Base-by-base conservation (phyloP, 2,797 vertebrate genomes). In the Kryptopterus vitreolus region DNA sequence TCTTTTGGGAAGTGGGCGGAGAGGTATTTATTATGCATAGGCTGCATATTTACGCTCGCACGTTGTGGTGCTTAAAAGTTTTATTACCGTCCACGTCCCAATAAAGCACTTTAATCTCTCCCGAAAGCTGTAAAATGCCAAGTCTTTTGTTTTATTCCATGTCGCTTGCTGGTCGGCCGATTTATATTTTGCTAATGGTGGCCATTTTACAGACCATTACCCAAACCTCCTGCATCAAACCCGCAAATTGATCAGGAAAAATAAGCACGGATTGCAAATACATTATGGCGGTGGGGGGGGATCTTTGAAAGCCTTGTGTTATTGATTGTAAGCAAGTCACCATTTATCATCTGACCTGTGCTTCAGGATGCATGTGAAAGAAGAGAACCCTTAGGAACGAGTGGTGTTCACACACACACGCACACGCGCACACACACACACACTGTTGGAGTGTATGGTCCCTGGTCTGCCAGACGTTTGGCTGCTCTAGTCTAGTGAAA, bases 401-500 rank as follows among this genome's bases (percentile, higher is more conserved):
- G 24, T 29, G 1, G 15, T 61, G 71, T 38, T 74, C 48, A 53
- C 79, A 10, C 52, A 57, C n/a, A 24, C 38, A 31, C 4, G 15
- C 55, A 65, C 38, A 74, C 48, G 62, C 79, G 15, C 52, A 57
- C n/a, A 24, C 38, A 31, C 4, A 66, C 29, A 70, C 35, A 46
- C 22, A 18, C 62, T 35, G 52, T 33, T 59, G 48, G 72, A 76
- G 82, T 74, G 70, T 61, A 83, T 52, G 78, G 79, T 80, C 76
- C 20, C 58, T 48, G 59, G 22, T 79, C 81, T 59, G 24, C 53
- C 57, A 63, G 81, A 66, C 76, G 46, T 84, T 80, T 78, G 71
- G 66, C 85, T 62, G 10, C 58, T 13, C 46, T 52, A 75, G 72
- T 13, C 46, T 52, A 75, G 72, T 84, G 71, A 87, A 85, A 83